These are phyloP conservation scores for Alsophila aescularia DNA, from an alignment of 2,888 invertebrate genomes.

Conservation along the genomic window DNA sequence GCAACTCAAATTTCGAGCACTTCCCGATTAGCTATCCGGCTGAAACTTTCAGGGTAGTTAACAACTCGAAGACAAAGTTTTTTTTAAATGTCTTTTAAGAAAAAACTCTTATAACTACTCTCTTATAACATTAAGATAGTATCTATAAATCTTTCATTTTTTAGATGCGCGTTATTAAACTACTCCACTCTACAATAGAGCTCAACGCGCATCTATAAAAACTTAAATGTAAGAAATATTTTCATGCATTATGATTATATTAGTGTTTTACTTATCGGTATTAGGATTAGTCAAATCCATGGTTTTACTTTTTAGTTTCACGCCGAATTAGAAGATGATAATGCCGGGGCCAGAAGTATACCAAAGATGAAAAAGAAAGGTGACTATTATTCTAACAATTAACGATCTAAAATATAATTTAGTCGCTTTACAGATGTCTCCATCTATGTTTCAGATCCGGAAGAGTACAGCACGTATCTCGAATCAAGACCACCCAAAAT, in stretches of 20 bases:
- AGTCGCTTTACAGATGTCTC: no score
- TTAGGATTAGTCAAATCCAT: background rate
- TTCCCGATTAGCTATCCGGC: no score
- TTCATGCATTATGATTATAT: no score
- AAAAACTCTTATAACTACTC: no score
- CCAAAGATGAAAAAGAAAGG: slow-evolving; percentile 63
- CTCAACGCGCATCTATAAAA: background rate
- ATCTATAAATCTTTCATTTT: background rate
- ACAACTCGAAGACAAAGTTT: no score
- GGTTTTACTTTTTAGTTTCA: slow-evolving; percentile 84
- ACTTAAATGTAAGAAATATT: background rate
- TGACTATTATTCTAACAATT: slow-evolving; percentile 30
- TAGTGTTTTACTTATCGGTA: no score
- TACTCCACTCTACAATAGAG: no score
- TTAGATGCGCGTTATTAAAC: slow-evolving; percentile 8
- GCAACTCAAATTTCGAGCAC: no score
- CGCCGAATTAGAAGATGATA: slow-evolving; percentile 85
- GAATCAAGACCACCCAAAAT: slow-evolving; percentile 86
- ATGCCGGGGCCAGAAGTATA: slow-evolving; percentile 37
- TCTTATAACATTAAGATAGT: no score
- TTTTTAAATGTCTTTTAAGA: no score
- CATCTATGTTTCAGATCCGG: slow-evolving; percentile 79
- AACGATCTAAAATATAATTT: background rate
- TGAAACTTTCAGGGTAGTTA: no score
- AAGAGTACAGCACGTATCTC: slow-evolving; percentile 86